Conservation (phyloP, 2,113 vertebrate genomes). For the Anser cygnoides region DNA sequence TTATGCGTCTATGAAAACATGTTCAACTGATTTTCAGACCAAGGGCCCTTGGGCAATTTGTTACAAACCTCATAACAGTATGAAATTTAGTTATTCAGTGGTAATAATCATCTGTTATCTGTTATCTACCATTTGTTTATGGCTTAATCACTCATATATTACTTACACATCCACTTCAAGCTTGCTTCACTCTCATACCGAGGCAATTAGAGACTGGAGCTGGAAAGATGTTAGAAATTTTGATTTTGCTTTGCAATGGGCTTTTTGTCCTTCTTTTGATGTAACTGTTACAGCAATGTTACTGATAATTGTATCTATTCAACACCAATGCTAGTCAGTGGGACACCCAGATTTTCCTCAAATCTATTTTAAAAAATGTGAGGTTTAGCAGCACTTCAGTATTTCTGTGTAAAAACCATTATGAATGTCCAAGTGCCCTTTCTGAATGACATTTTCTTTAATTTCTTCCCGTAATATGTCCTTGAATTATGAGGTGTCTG, state of each 20-base stretch:
- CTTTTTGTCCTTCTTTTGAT: background rate
- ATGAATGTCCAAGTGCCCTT: background rate
- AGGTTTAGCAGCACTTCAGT: background rate
- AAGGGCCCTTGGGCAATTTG: background rate
- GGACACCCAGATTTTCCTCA: background rate
- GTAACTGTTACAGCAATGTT: background rate
- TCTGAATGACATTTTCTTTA: constrained; percentile 29
- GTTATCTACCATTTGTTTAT: background rate
- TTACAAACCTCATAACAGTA: background rate
- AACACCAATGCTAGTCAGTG: background rate
- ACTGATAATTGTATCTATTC: background rate
- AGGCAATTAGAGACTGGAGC: background rate
- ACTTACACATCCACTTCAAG: background rate
- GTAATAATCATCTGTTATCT: background rate
- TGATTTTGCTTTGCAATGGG: background rate
- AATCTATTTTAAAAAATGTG: constrained; percentile 23
- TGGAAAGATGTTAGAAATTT: background rate
- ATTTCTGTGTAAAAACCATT: background rate
- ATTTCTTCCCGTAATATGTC: constrained; percentile 3
- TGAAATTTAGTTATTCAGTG: background rate
- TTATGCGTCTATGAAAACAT: background rate
- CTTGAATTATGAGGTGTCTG: constrained; percentile 1
- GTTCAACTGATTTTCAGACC: background rate
- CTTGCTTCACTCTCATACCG: constrained; percentile 26
- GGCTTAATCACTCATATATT: constrained; percentile 2